Percentiles rank a stretch among this genome's conserved stretches.
Evolutionary conservation across 1,140 invertebrate genomes (phyloP).

Genomic region (Theocolax elegans): DNA sequence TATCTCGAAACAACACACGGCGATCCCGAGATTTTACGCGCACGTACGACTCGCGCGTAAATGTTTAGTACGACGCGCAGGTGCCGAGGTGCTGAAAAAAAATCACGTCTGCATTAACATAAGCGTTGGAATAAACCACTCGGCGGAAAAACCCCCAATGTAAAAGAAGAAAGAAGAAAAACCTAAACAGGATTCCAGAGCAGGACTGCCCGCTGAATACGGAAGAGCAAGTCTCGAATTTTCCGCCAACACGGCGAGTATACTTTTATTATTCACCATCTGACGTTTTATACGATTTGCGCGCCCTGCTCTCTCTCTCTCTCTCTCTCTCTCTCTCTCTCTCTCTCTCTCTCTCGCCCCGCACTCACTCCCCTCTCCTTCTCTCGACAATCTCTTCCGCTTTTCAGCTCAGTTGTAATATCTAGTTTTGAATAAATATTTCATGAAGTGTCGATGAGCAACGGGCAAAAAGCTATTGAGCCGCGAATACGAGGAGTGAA

Average conservation of each 20-base stretch:
- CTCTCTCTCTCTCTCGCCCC: too few species aligned
- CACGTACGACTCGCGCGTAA: conserved; percentile 49
- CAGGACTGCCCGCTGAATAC: conserved; percentile 63
- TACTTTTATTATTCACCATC: conserved; percentile 59
- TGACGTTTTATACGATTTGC: conserved; percentile 21
- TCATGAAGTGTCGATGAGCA: conserved; percentile 19
- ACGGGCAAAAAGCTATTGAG: not conserved
- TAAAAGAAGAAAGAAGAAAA: conserved; percentile 16
- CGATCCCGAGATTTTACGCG: too few species aligned
- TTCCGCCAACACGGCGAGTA: conserved; percentile 29
- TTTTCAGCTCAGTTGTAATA: not conserved
- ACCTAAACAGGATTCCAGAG: conserved; percentile 42
- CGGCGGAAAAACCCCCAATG: conserved; percentile 57
- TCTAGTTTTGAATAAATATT: conserved; percentile 34
- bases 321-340: conserved; percentile 19
- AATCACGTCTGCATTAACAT: conserved; percentile 69
- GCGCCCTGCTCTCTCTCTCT: not conserved
- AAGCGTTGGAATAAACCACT: conserved; percentile 68
- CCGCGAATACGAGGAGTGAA: too few species aligned
- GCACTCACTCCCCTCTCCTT: not conserved
- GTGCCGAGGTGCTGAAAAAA: conserved; percentile 63
- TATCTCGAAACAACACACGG: too few species aligned
- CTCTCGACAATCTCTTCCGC: not conserved
- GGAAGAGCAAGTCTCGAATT: conserved; percentile 52
- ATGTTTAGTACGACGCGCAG: conserved; percentile 58